Evolutionary conservation across 2,888 invertebrate species (phyloP), one percentile per base, ranked within the genome.

Genomic region (Steinernema carpocapsae): DNA sequence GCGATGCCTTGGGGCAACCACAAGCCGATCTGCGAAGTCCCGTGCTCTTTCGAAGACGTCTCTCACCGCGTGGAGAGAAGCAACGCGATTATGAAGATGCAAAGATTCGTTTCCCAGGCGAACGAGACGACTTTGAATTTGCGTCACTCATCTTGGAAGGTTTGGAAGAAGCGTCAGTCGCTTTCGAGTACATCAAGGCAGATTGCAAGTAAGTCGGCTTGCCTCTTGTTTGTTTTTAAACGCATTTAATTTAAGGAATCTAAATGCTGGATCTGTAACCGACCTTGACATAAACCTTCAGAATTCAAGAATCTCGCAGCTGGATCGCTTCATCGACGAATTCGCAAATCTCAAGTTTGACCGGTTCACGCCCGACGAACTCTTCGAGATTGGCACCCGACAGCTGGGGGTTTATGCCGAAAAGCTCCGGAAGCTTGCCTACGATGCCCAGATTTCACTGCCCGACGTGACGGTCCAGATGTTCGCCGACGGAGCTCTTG

Each of bases 1-100:
- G 76, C 80, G 14, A 82, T 86, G 82, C 85, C 85, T 4, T 86
- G 86, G 86, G 85, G 84, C 32, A 86, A 86, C 71, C 76, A 82
- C 51, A 83, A 85, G 29, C 86, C 86, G 0, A 56, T 84, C 43
- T 74, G 79, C 22, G 82, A 82, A 56, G 72, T 86, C 14, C 74
- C 59, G 6, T 81, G 81, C 22, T 12, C 45, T 10, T 86, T 78
- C 56, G 86, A 86, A 59, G 76, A 78, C 29, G 77, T 84, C n/a
- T 77, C 79, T 2, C 74, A 78, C 32, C 77, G 86, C 17, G 74
- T 85, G 14, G 78, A 79, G 48, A 76, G 79, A 59, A 75, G 78
- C 52, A 85, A 85, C 70, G 80, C 81, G 1, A 76, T 84, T 19
- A 64, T 77, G 72, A 76, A 37, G 77, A 75, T 26, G 76, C 77